A percentile compares a stretch with the other conserved stretches of the same genome.
These are phyloP conservation scores for Tachuris rubrigastra DNA, from an alignment of 2,113 vertebrate genomes.

Conservation along the genomic window DNA sequence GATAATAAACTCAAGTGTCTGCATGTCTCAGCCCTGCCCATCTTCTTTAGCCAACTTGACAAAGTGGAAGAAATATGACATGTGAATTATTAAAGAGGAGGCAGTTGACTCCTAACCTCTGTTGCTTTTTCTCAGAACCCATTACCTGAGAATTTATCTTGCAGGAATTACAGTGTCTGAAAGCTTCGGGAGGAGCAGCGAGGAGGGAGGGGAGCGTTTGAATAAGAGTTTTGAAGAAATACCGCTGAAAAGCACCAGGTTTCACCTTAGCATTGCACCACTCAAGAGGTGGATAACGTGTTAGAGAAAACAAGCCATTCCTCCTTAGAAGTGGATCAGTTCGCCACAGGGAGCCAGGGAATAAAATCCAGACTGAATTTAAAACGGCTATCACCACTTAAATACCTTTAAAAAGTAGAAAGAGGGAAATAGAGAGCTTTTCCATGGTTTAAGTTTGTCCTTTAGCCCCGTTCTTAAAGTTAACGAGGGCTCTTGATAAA, in stretches of 20 bases:
- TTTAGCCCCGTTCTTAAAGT: background rate
- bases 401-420: slow-evolving; percentile 41
- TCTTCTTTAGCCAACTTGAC: slow-evolving; percentile 76
- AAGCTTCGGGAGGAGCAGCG: slow-evolving; percentile 5
- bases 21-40: slow-evolving; percentile 54
- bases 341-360: slow-evolving; percentile 45
- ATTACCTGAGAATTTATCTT: slow-evolving; percentile 78
- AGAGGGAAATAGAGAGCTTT: background rate
- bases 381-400: background rate
- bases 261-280: slow-evolving; percentile 51
- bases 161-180: slow-evolving; percentile 60
- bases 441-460: background rate
- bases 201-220: background rate
- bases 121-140: slow-evolving; percentile 69
- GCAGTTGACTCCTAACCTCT: slow-evolving; percentile 78
- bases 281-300: slow-evolving; percentile 43
- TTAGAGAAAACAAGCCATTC: slow-evolving; percentile 52
- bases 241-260: slow-evolving; percentile 16
- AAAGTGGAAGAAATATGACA: slow-evolving; percentile 76
- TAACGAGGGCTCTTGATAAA: background rate
- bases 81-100: slow-evolving; percentile 79
- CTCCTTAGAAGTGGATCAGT: slow-evolving; percentile 52
- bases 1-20: slow-evolving; percentile 66
- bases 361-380: slow-evolving; percentile 50
- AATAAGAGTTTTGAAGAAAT: slow-evolving; percentile 49